Base-by-base conservation (phyloP, 2,888 invertebrate species). In the Octonoba sinensis region DNA sequence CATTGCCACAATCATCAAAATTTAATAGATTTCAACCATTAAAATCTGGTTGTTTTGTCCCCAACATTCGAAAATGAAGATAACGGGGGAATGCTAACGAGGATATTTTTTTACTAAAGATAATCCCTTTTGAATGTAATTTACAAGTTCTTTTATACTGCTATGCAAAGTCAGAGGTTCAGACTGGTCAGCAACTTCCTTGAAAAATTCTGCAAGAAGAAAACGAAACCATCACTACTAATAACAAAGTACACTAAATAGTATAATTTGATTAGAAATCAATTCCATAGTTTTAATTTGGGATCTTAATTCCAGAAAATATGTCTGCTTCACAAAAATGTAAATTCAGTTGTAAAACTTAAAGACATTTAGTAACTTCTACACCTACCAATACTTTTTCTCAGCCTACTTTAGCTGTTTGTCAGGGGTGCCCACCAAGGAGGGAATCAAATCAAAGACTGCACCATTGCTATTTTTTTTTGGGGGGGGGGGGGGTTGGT, bases 91-190 rank as follows among this genome's bases (percentile, higher is more conserved):
- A 60, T 71, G 70, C 71, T 75, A 76, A 24, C 71, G 76, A 13
- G 56, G 54, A 56, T 66, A 67, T 49, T 78, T 75, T 70, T 86
- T 86, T 47, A 86, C 84, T 44, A 85, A 83, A 47, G 84, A 84
- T 1, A 87, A 81, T 36, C 87, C 87, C 47, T 84, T 77, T 66
- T 86, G 85, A 18, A 88, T 86, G 82, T 88, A 88, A 54, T 85
- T 85, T 15, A 96, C 96, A 84, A 97, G 92, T 87, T 96, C 95
- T 67, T 92, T 93, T 88, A 96, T 92, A 86, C 95, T 93, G 86
- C 96, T 96, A 89, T 95, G 95, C 86, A 96, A 90, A 13, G 95
- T 95, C 83, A 97, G 90, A 1, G 95, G 95, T 64, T 95, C 96
- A 89, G 94, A 93, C 86, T 92, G 92, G 85, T 93, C 93, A 89